Evolutionary conservation across 2,797 vertebrate species (phyloP), one percentile per base, ranked within the genome.

Genomic region (Coluber constrictor): DNA sequence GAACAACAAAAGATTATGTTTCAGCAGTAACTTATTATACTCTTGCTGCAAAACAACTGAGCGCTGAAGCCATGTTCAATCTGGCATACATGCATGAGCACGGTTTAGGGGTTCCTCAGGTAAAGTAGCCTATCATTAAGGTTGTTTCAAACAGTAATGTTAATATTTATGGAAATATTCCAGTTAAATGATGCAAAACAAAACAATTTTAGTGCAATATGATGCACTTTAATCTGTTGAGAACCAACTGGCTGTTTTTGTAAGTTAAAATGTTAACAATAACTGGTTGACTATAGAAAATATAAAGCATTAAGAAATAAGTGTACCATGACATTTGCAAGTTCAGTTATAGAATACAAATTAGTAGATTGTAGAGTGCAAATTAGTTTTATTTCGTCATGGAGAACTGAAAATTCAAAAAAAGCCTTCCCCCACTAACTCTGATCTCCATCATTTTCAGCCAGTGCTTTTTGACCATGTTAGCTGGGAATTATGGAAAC

Each of bases 31-130:
- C 94, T 51, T 96, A 97, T 90, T 97, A 97, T 92, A 96, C 90
- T 88, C 96, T 97, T 18, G 97, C 97, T 37, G 97, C 93, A 0
- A 61, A 96, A 86, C 96, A 97, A 88, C 96, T 94, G 57, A 96
- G 89, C 0, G 96, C 96, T 8, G 96, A 97, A 94, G 97, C 97
- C 87, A 97, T 97, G 96, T 97, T 97, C 94, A 97, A 97, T 61
- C 94, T 97, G 93, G 97, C 94, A 55, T 97, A 97, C 16, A 97
- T 97, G 97, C 95, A 96, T 86, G 96, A 97, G 86, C 94, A 97
- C 0, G 97, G 97, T 15, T 95, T 97, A 95, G 97, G 97, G n/a
- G 94, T 96, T 6, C 0, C 96, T 60, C 96, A 97, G 97, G 97
- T 97, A 97, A 95, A 27, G 32, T 54, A 47, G 66, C 51, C 11